Evolutionary conservation across 2,888 invertebrate species (phyloP).

Genomic region (Pseudoips prasinana): DNA sequence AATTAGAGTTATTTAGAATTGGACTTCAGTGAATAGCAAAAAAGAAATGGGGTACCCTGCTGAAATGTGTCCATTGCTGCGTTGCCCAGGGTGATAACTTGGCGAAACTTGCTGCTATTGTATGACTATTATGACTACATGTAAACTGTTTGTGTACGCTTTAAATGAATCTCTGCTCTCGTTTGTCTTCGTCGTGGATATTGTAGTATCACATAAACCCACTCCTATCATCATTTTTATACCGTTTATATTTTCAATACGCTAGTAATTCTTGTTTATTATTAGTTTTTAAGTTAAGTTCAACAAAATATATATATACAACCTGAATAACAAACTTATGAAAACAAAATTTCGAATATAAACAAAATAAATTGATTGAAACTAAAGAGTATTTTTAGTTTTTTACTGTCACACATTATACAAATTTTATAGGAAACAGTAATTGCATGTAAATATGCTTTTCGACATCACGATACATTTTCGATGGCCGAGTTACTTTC

Average conservation of each 20-base stretch:
- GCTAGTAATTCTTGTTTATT: slow-evolving; percentile 34
- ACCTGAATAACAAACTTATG: slow-evolving; percentile 20
- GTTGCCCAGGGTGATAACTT: too few relatives aligned
- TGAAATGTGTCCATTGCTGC: too few relatives aligned
- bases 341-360: slow-evolving; percentile 17
- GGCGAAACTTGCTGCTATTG: too few relatives aligned
- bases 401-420: slow-evolving; percentile 1
- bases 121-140: too few relatives aligned
- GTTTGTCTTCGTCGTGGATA: slow-evolving; percentile 18
- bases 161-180: slow-evolving; percentile 67
- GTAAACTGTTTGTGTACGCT: slow-evolving; percentile 10
- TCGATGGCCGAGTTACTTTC: too few relatives aligned
- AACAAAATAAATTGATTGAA: slow-evolving; percentile 30
- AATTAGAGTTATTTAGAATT: too few relatives aligned
- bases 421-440: too few relatives aligned
- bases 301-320: slow-evolving; percentile 28
- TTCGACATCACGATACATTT: too few relatives aligned
- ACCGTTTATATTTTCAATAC: slow-evolving; percentile 19
- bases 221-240: slow-evolving; percentile 59
- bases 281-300: slow-evolving; percentile 37
- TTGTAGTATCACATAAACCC: slow-evolving; percentile 62
- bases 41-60: too few relatives aligned
- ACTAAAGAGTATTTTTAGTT: slow-evolving; percentile 25
- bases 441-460: too few relatives aligned
- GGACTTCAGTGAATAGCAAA: too few relatives aligned